Percentiles rank a stretch among this genome's conserved stretches.
Evolutionary conservation across 2,888 invertebrate species (phyloP).

Genomic region (Calameuta pallipes): DNA sequence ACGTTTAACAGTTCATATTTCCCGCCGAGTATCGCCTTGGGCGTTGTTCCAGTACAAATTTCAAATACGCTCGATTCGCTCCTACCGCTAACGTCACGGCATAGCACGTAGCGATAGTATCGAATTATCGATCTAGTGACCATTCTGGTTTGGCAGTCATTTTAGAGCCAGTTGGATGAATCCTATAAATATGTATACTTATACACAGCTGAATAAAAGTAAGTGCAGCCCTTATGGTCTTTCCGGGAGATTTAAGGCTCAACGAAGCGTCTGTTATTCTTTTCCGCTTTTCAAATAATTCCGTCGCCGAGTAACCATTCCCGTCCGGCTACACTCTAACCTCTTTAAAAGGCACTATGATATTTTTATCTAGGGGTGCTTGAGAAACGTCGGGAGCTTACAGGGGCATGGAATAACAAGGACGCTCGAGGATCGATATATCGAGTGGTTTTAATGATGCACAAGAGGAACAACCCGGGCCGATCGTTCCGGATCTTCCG

Average conservation of each 20-base stretch:
- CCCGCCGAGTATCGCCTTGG: background rate
- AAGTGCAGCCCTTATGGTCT: background rate
- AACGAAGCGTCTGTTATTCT: background rate
- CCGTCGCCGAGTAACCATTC: background rate
- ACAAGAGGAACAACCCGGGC: slow-evolving; percentile 2
- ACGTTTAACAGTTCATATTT: background rate
- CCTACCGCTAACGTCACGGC: background rate
- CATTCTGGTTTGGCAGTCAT: background rate
- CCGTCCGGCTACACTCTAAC: background rate
- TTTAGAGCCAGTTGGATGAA: background rate
- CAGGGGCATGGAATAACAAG: slow-evolving; percentile 27
- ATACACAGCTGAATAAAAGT: background rate
- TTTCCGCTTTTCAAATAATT: background rate
- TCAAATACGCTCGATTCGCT: background rate
- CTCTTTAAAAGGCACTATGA: background rate
- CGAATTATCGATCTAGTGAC: background rate
- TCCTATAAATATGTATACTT: background rate
- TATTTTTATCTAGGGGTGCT: slow-evolving; percentile 11
- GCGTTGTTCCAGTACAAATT: background rate
- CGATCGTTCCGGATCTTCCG: background rate
- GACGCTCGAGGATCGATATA: slow-evolving; percentile 31
- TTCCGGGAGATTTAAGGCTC: background rate
- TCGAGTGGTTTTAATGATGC: slow-evolving; percentile 19
- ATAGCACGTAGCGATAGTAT: background rate
- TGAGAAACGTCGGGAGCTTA: slow-evolving; percentile 19